A percentile compares a stretch with the other conserved stretches of the same genome.
Evolutionary conservation across 2,888 invertebrate genomes (phyloP).

Genomic region (Branchipolynoe longqiensis): DNA sequence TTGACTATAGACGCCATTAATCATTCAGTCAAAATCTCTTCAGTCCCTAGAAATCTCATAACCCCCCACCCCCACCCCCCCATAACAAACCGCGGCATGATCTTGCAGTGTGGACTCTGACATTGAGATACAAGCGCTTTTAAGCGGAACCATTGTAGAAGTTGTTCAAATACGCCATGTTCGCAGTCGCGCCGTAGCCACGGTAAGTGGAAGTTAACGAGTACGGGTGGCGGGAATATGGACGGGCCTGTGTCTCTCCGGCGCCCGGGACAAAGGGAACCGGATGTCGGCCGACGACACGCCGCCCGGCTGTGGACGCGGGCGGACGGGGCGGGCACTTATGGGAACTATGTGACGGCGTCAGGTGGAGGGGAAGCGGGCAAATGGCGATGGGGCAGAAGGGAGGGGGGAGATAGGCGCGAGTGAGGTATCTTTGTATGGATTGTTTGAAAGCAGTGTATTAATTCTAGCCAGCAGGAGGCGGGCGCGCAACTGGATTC

Average conservation of each 20-base stretch:
- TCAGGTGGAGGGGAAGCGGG: constrained; percentile 10
- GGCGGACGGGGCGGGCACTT: constrained; percentile 10
- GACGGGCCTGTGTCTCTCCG: background rate
- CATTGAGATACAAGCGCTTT: too few relatives aligned
- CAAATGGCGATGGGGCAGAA: background rate
- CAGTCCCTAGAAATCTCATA: too few relatives aligned
- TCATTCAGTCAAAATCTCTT: too few relatives aligned
- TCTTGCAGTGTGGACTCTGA: too few relatives aligned
- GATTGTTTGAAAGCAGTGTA: constrained; percentile 45
- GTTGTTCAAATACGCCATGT: constrained; percentile 23
- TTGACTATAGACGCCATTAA: too few relatives aligned
- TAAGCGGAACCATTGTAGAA: background rate
- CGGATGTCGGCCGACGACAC: too few relatives aligned
- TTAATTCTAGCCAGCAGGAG: constrained; percentile 24
- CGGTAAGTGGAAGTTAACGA: constrained; percentile 32
- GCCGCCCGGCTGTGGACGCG: too few relatives aligned
- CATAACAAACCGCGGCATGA: too few relatives aligned
- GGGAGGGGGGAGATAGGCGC: background rate
- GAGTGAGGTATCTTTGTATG: background rate
- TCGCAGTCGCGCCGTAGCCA: background rate
- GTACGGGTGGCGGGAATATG: background rate
- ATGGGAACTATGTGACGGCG: background rate
- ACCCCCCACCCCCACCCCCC: too few relatives aligned
- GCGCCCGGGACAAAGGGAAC: too few relatives aligned
- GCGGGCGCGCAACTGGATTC: too few relatives aligned